These are phyloP conservation scores for Neosalanx taihuensis DNA, from an alignment of 2,797 vertebrate species.

Conservation along the genomic window DNA sequence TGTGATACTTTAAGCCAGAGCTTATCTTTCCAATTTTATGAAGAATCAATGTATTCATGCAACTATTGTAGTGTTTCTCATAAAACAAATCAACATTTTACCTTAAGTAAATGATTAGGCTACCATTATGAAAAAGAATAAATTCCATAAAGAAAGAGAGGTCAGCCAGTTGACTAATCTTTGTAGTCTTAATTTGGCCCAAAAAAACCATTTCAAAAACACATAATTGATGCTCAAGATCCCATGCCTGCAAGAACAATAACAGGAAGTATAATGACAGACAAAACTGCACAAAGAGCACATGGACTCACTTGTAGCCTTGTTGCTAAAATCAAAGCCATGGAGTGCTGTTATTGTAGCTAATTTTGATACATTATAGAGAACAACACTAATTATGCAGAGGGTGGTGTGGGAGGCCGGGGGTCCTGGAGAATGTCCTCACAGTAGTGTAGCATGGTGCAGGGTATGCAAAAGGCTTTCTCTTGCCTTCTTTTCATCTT, in stretches of 20 bases:
- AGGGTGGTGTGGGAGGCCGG: constrained; percentile 20
- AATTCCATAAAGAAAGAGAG: background rate
- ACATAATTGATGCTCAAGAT: background rate
- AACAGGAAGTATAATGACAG: background rate
- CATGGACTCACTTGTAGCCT: background rate
- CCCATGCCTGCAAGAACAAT: background rate
- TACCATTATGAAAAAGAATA: too few relatives aligned
- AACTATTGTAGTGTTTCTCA: background rate
- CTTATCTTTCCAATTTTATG: too few relatives aligned
- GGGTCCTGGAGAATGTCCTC: constrained; percentile 35
- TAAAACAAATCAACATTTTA: too few relatives aligned
- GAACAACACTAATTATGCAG: constrained; percentile 57
- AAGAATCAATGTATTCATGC: background rate
- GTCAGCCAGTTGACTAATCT: background rate
- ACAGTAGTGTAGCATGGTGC: constrained; percentile 47
- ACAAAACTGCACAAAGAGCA: background rate
- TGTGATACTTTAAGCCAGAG: too few relatives aligned
- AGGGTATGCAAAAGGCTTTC: constrained; percentile 36
- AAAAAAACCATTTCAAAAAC: too few relatives aligned
- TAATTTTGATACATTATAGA: constrained; percentile 43
- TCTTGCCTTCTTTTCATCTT: constrained; percentile 2
- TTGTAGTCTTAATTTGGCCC: background rate
- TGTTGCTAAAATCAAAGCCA: constrained; percentile 45
- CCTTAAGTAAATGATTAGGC: too few relatives aligned
- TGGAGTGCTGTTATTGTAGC: constrained; percentile 22